Conservation (phyloP, 23 tunicate species). For the Phallusia fumigata region DNA sequence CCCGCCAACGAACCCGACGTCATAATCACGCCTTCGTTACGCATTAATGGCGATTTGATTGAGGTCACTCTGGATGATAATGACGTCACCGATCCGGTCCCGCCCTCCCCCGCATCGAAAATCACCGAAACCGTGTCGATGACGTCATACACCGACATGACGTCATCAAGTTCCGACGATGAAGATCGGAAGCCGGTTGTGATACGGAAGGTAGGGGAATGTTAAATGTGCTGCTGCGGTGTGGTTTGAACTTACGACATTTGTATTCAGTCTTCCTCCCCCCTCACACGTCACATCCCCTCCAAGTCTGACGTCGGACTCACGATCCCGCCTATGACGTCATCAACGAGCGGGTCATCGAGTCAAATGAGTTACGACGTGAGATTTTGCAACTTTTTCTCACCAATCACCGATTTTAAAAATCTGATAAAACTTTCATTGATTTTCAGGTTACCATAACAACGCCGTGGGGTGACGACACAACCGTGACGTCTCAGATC, state of each 20-base stretch:
- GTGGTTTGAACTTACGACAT: background rate
- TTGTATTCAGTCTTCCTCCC: background rate
- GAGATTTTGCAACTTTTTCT: too few relatives aligned
- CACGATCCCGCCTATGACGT: background rate
- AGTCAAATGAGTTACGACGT: too few relatives aligned
- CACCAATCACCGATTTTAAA: too few relatives aligned
- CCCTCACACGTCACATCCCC: background rate
- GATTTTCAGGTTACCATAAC: background rate
- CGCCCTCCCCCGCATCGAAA: background rate
- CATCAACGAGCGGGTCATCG: background rate
- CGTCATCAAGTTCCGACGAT: slow-evolving; percentile 4
- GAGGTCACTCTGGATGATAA: slow-evolving; percentile 68
- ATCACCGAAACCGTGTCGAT: background rate
- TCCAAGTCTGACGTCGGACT: slow-evolving; percentile 14
- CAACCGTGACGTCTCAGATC: background rate
- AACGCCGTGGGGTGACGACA: slow-evolving; percentile 2
- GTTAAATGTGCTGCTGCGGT: background rate
- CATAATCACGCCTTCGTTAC: slow-evolving; percentile 33
- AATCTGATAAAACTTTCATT: background rate
- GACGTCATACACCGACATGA: background rate
- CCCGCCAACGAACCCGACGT: slow-evolving; percentile 7
- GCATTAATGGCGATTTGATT: slow-evolving; percentile 60
- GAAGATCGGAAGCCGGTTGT: background rate
- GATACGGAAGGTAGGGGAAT: background rate
- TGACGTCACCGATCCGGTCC: background rate